phyloP scores from a whole-genome alignment of 2,113 vertebrate species.

The Aleadryas rufinucha region DNA sequence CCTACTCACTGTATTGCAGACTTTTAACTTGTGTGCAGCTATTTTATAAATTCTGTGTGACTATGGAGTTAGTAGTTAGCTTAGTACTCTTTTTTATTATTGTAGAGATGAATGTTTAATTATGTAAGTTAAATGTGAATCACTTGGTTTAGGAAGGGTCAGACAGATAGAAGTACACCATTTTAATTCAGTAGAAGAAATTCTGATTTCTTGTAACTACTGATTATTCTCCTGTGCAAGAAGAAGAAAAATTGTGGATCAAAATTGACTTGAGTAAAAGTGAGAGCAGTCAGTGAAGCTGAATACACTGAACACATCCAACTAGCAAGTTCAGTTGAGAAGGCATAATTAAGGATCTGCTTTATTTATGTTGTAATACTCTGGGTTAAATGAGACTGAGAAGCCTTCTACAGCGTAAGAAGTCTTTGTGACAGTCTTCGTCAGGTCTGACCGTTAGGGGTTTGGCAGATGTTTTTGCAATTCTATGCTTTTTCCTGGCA shows the following conservation, averaged over 20 bases:
- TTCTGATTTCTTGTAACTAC: not conserved
- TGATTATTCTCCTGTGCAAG: not conserved
- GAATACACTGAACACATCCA: not conserved
- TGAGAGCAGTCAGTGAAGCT: not conserved
- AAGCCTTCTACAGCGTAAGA: not conserved
- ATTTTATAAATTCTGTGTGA: not conserved
- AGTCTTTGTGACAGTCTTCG: not conserved
- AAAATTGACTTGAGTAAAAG: not conserved
- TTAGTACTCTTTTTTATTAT: not conserved
- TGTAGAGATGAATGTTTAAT: not conserved
- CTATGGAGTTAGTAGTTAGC: not conserved
- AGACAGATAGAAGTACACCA: not conserved
- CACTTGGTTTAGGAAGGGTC: not conserved
- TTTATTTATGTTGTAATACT: not conserved
- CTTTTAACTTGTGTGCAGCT: not conserved
- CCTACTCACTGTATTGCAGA: not conserved
- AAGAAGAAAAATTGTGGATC: not conserved
- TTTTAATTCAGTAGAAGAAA: not conserved
- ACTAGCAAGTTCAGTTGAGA: not conserved
- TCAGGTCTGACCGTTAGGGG: not conserved
- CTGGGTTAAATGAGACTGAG: not conserved
- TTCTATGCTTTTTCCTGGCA: not conserved
- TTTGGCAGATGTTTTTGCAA: not conserved
- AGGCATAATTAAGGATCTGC: not conserved
- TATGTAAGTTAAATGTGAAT: not conserved